Conservation (phyloP, 2,113 vertebrate genomes). For the Macaca fascicularis region T2T-MFA8v1.1 NC_088375.1:58635501-58636000, state of each 20-base stretch:
- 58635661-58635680: too few relatives aligned
- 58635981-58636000: not conserved
- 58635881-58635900: not conserved
- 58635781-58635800: not conserved
- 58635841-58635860: not conserved
- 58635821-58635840: not conserved
- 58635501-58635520: not conserved
- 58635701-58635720: too few relatives aligned
- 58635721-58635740: too few relatives aligned
- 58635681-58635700: too few relatives aligned
- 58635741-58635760: too few relatives aligned
- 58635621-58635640: too few relatives aligned
- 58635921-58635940: not conserved
- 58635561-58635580: not conserved
- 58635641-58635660: too few relatives aligned
- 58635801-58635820: not conserved
- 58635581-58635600: too few relatives aligned
- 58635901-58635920: not conserved
- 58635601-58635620: too few relatives aligned
- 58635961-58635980: not conserved
- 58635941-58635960: not conserved
- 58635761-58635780: not conserved
- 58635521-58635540: fast-evolving
- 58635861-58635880: not conserved
- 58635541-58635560: not conserved